Evolutionary conservation across 2,797 vertebrate species (phyloP).

Genomic region (Myripristis murdjan): DNA sequence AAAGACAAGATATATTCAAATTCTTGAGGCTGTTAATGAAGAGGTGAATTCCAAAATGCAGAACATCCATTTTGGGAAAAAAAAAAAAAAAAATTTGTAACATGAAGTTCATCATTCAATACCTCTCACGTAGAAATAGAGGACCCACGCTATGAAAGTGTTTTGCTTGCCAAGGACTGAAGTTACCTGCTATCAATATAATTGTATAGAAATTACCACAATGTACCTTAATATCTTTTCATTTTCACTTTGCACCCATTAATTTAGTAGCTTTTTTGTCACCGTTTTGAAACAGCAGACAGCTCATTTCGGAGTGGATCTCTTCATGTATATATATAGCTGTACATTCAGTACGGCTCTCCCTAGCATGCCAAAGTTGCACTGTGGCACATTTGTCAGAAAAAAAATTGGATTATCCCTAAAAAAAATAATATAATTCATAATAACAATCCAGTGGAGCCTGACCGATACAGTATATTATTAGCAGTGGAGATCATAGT

Average conservation of each 20-base stretch:
- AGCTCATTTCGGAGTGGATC: not conserved
- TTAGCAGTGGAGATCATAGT: not conserved
- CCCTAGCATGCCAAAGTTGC: slow-evolving; percentile 52
- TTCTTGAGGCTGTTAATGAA: not conserved
- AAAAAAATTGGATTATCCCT: not conserved
- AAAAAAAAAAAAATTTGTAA: not conserved
- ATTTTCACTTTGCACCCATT: slow-evolving; percentile 7
- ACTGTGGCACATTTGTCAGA: slow-evolving; percentile 33
- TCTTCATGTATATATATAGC: slow-evolving; percentile 15
- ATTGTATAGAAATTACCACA: not conserved
- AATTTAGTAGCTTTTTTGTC: not conserved
- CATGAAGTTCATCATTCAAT: not conserved
- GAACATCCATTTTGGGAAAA: slow-evolving; percentile 5
- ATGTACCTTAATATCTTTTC: not conserved
- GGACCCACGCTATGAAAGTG: not conserved
- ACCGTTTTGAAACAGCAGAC: not conserved
- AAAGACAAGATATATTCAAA: not conserved
- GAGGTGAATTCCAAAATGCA: slow-evolving; percentile 15
- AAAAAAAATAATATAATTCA: too few relatives aligned
- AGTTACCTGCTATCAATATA: not conserved
- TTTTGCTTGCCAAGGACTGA: slow-evolving; percentile 20
- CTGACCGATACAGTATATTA: not conserved
- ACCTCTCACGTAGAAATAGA: not conserved
- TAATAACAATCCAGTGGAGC: not conserved
- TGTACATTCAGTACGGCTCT: not conserved